A percentile compares a stretch with the other conserved stretches of the same genome.
Evolutionary conservation across 2,797 vertebrate genomes (phyloP).

Genomic region (Muscicapa striata): DNA sequence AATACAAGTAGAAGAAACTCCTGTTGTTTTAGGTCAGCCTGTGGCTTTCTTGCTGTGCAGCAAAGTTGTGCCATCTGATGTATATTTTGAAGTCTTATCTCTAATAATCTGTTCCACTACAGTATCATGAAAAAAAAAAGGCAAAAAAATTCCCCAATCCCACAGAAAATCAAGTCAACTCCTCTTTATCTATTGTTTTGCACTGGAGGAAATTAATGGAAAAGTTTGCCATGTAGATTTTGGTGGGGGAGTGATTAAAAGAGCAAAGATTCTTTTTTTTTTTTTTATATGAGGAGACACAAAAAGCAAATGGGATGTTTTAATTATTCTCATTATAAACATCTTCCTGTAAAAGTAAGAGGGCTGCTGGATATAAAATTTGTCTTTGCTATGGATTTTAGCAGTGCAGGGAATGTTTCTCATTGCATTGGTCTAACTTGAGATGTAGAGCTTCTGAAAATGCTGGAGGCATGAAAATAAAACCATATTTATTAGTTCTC

Average conservation of each 20-base stretch:
- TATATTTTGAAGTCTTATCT: neutral
- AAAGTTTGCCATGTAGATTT: neutral
- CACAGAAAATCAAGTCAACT: neutral
- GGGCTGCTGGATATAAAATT: neutral
- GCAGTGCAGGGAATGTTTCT: neutral
- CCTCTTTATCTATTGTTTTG: neutral
- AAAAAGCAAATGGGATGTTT: neutral
- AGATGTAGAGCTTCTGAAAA: neutral
- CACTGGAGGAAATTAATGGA: neutral
- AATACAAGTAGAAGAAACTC: neutral
- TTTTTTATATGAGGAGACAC: neutral
- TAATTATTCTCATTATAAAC: neutral
- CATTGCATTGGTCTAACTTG: accelerated
- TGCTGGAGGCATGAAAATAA: neutral
- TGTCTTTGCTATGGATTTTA: neutral
- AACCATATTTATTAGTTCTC: neutral
- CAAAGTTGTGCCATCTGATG: neutral
- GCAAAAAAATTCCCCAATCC: accelerated
- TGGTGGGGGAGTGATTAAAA: neutral
- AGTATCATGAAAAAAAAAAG: neutral
- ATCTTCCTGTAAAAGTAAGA: neutral
- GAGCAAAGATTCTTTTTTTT: neutral
- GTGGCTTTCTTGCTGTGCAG: neutral
- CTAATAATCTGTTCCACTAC: neutral
- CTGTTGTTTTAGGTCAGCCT: neutral